phyloP scores from a whole-genome alignment of 2,888 invertebrate species.

The Dolichomitus sp. region DNA sequence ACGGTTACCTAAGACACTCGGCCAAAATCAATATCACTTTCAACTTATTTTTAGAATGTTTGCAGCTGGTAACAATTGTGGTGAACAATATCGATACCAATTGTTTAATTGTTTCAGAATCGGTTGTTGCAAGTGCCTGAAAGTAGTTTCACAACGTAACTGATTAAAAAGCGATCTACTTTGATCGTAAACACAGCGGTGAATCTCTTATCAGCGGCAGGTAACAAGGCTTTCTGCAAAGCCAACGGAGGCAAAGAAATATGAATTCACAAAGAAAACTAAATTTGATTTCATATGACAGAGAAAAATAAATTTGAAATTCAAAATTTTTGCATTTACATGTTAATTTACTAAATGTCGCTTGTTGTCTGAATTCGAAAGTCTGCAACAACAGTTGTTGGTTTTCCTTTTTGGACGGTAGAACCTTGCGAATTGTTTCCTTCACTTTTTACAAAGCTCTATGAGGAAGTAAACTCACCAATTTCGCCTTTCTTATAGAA shows the following conservation, averaged over 20 bases:
- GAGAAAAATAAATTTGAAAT: too few species aligned
- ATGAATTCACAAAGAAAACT: not conserved
- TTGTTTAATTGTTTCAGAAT: not conserved
- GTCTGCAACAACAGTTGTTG: too few species aligned
- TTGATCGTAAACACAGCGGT: not conserved
- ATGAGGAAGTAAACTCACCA: too few species aligned
- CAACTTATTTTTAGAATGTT: not conserved
- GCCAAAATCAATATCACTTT: not conserved
- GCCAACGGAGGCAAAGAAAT: not conserved
- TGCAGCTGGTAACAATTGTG: conserved; percentile 9
- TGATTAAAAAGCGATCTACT: not conserved
- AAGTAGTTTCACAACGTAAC: too few species aligned
- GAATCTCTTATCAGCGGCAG: not conserved
- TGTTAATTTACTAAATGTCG: too few species aligned
- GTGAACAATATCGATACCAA: not conserved
- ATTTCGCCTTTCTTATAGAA: too few species aligned
- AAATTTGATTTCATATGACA: not conserved
- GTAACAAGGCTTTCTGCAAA: not conserved
- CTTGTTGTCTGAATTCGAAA: too few species aligned
- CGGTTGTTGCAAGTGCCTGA: not conserved
- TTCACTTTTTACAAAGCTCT: too few species aligned
- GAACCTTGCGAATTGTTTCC: too few species aligned
- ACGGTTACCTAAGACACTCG: too few species aligned
- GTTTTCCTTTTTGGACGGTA: too few species aligned
- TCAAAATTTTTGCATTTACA: too few species aligned